Percentiles rank a stretch among this genome's conserved stretches.
Conservation (phyloP, 2,797 vertebrate species). For the Acrocephalus scirpaceus region DNA sequence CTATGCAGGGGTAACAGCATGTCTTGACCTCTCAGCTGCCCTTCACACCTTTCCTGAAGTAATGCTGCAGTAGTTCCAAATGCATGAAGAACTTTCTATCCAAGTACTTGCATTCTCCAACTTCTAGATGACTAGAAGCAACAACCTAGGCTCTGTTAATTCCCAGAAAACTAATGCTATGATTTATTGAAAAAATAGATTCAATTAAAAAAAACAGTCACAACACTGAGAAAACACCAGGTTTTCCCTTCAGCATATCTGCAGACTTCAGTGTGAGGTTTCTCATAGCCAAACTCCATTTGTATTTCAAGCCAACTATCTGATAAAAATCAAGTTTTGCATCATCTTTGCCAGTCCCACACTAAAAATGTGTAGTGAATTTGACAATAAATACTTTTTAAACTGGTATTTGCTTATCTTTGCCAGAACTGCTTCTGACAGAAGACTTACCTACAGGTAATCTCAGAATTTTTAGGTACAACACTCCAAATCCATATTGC, state of each 20-base stretch:
- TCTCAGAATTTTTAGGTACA: background rate
- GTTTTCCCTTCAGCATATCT: background rate
- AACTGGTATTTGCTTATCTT: background rate
- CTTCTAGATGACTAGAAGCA: background rate
- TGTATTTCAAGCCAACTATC: background rate
- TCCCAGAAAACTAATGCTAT: background rate
- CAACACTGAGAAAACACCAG: background rate
- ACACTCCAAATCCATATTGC: background rate
- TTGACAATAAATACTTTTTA: background rate
- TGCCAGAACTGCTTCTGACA: background rate
- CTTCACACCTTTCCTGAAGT: background rate
- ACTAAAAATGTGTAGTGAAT: background rate
- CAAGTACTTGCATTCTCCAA: background rate
- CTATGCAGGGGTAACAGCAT: background rate
- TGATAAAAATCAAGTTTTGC: background rate
- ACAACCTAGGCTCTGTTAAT: background rate
- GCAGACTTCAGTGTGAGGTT: background rate
- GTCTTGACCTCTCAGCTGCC: background rate
- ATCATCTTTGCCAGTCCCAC: background rate
- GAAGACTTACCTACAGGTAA: background rate
- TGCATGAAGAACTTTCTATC: background rate
- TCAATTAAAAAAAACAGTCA: background rate
- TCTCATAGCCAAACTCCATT: fast-evolving
- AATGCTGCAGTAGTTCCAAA: background rate
- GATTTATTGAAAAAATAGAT: background rate